A percentile compares a stretch with the other conserved stretches of the same genome.
phyloP scores from a whole-genome alignment of 2,797 vertebrate genomes.

The Hybognathus amarus region DNA sequence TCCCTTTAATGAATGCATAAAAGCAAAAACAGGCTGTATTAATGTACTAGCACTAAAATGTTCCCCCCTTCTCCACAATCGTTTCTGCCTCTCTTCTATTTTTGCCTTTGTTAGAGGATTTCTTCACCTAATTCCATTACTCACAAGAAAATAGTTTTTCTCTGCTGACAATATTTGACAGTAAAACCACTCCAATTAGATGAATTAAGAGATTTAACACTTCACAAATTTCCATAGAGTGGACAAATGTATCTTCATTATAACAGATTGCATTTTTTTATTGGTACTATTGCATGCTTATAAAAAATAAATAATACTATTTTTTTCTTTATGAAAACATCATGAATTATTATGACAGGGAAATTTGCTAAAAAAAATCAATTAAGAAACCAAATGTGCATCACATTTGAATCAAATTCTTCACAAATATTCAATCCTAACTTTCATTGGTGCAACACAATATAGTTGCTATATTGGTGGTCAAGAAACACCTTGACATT shows the following conservation, averaged over 20 bases:
- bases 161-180: slow-evolving; percentile 14
- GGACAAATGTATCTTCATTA: background rate
- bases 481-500: background rate
- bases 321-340: background rate
- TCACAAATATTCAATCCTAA: background rate
- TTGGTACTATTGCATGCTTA: background rate
- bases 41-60: background rate
- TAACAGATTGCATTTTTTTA: background rate
- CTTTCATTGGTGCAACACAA: background rate
- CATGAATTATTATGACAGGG: background rate
- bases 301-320: background rate
- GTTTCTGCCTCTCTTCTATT: background rate
- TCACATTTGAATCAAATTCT: background rate
- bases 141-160: background rate
- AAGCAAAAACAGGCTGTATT: background rate
- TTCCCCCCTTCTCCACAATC: too few species aligned
- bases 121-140: slow-evolving; percentile 1
- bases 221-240: background rate
- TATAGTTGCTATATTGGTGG: background rate
- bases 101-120: background rate
- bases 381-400: slow-evolving; percentile 5
- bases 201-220: background rate
- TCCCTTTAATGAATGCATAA: background rate
- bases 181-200: background rate
- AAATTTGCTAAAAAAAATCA: background rate